A percentile compares a stretch with the other conserved stretches of the same genome.
Conservation (phyloP, 2,113 vertebrate species). For the Melanostigma gelatinosum region DNA sequence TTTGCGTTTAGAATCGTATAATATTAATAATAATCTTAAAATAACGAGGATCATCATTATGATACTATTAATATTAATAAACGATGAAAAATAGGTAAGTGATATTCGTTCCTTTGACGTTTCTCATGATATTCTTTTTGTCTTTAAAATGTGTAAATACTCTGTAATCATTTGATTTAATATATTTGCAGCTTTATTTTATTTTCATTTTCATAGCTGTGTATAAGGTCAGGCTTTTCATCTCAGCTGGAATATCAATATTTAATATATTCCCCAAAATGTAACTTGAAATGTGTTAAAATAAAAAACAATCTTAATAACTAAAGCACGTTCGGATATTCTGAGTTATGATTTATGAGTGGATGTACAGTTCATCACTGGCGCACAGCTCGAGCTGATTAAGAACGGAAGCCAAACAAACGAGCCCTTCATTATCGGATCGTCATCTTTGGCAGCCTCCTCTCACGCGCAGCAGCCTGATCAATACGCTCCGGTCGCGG, state of each 20-base stretch:
- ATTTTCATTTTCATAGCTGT: not conserved
- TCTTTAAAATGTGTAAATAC: not conserved
- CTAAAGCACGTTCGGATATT: not conserved
- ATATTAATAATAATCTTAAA: not conserved
- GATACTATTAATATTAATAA: not conserved
- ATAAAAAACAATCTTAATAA: not conserved
- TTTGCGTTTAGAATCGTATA: not conserved
- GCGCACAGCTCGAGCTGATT: slow-evolving; percentile 47
- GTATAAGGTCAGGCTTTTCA: not conserved
- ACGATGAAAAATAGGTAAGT: not conserved
- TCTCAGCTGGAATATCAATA: not conserved
- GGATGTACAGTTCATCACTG: slow-evolving; percentile 26
- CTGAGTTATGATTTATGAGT: slow-evolving; percentile 26
- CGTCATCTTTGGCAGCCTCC: slow-evolving; percentile 63
- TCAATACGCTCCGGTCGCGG: slow-evolving; percentile 65
- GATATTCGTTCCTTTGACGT: not conserved
- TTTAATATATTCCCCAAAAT: not conserved
- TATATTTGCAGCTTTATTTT: not conserved
- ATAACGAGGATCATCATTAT: not conserved
- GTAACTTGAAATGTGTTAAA: not conserved
- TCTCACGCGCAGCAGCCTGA: slow-evolving; percentile 59
- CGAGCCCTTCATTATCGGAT: slow-evolving; percentile 67
- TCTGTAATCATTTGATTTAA: not conserved
- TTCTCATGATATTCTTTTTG: not conserved
- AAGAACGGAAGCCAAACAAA: slow-evolving; percentile 71